Evolutionary conservation across 2,888 invertebrate genomes (phyloP).

Genomic region (Oegoconia quadripuncta): DNA sequence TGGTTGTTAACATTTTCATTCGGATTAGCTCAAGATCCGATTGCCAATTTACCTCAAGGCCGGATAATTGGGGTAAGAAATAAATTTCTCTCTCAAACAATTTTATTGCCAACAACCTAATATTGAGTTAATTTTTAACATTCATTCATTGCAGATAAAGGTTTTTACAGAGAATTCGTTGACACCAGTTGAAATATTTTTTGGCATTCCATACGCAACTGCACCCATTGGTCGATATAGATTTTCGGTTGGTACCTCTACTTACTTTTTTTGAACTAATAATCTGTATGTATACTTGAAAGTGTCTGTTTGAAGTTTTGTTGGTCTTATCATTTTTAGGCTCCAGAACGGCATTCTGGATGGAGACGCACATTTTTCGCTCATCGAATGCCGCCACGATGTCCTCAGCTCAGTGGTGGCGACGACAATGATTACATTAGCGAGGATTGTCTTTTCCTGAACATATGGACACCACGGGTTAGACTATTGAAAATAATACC

Average conservation of each 20-base stretch:
- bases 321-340: conserved; percentile 36
- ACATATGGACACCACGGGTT: conserved; percentile 92
- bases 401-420: conserved; percentile 77
- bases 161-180: conserved; percentile 81
- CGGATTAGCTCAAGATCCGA: conserved; percentile 62
- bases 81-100: no score
- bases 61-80: conserved; percentile 80
- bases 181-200: conserved; percentile 82
- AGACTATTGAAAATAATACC: conserved; percentile 17
- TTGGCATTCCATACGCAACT: conserved; percentile 90
- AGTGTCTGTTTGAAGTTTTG: neutral
- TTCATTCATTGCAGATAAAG: conserved; percentile 73
- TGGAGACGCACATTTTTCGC: conserved; percentile 86
- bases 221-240: conserved; percentile 86
- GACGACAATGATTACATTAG: conserved; percentile 51
- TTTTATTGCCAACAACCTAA: no score
- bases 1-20: conserved; percentile 8
- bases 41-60: conserved; percentile 77
- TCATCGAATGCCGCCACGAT: conserved; percentile 83
- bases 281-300: neutral
- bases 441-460: conserved; percentile 94
- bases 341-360: conserved; percentile 84
- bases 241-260: conserved; percentile 80
- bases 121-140: neutral
- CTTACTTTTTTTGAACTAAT: neutral